Base-by-base conservation (phyloP, 2,888 invertebrate genomes). In the Troglohyphantes excavatus region DNA sequence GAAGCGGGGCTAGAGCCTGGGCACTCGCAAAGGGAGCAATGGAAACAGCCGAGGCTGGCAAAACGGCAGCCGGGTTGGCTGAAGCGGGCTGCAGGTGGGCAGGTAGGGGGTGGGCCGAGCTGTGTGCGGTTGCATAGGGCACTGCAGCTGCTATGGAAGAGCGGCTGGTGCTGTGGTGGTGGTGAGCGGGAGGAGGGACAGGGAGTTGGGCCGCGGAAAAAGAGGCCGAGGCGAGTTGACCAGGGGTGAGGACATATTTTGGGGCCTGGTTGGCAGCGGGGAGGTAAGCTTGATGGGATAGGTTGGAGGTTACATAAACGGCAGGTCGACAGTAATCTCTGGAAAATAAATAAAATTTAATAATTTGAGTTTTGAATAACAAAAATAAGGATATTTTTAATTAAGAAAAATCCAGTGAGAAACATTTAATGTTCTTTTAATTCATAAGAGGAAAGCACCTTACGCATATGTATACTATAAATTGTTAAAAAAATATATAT, bases 111-210 rank as follows among this genome's bases (percentile, higher is more conserved):
- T 97, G 96, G 75, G 95, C 95, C 90, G 96, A 95, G 94, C 76
- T 43, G 27, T 91, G 88, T 13, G 96, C 95, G 17, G 92, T 91
- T 91, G 95, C 95, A 72, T 92, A 92, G 17, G 92, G 92, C 7
- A 92, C 92, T 43, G 92, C 92, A 29, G 92, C 92, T 29, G 92
- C 95, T 95, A 93, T 95, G 2, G 90, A 78, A 13, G 91, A 81
- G 26, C 91, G 91, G 27, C 96, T 94, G 78, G 96, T 96, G 92
- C 96, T 96, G 92, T 96, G 96, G 91, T 93, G 91, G 94, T 97
- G 96, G 94, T 97, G 97, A 23, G 97, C 97, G 73, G 96, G 96
- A 11, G 97, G 97, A 72, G 97, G 97, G 61, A 73, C 92, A 91
- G 67, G 93, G 92, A 75, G 93, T 92, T 91, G 92, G 91, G 92